These are phyloP conservation scores for Syngnathus rostellatus DNA, from an alignment of 2,797 vertebrate species.

Conservation along the genomic window DNA sequence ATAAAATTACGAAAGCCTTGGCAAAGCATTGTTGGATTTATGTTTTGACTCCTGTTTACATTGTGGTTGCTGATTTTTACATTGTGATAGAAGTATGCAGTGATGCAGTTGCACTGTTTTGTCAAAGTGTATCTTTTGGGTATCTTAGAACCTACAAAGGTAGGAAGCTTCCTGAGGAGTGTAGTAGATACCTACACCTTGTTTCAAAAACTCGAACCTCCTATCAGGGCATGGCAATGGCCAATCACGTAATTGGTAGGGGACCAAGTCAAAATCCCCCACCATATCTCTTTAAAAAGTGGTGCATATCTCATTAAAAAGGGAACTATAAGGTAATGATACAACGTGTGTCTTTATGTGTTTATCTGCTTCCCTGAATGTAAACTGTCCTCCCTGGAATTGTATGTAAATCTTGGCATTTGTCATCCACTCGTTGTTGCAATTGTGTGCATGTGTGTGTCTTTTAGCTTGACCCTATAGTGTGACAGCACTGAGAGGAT, in stretches of 20 bases:
- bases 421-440: slow-evolving; percentile 41
- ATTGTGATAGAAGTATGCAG: not conserved
- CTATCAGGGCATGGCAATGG: slow-evolving; percentile 31
- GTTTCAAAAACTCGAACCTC: slow-evolving; percentile 35
- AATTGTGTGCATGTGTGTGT: slow-evolving; percentile 17
- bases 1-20: not conserved
- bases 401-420: slow-evolving; percentile 66
- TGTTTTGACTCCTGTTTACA: not conserved
- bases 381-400: slow-evolving; percentile 35
- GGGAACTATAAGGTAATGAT: slow-evolving; percentile 36
- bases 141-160: slow-evolving; percentile 24
- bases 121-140: slow-evolving; percentile 48
- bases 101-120: slow-evolving; percentile 8
- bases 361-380: slow-evolving; percentile 29
- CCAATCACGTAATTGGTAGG: slow-evolving; percentile 23
- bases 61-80: not conserved
- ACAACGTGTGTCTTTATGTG: slow-evolving; percentile 11
- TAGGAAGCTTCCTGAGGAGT: slow-evolving; percentile 20
- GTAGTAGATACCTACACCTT: slow-evolving; percentile 42
- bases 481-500: slow-evolving; percentile 56
- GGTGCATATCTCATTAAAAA: slow-evolving; percentile 53
- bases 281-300: slow-evolving; percentile 16
- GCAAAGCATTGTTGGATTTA: not conserved
- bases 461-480: slow-evolving; percentile 41
- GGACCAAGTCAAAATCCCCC: slow-evolving; percentile 43